Percentiles rank a stretch among this genome's conserved stretches.
phyloP scores from a whole-genome alignment of 2,113 vertebrate genomes.

The Rhea pennata region DNA sequence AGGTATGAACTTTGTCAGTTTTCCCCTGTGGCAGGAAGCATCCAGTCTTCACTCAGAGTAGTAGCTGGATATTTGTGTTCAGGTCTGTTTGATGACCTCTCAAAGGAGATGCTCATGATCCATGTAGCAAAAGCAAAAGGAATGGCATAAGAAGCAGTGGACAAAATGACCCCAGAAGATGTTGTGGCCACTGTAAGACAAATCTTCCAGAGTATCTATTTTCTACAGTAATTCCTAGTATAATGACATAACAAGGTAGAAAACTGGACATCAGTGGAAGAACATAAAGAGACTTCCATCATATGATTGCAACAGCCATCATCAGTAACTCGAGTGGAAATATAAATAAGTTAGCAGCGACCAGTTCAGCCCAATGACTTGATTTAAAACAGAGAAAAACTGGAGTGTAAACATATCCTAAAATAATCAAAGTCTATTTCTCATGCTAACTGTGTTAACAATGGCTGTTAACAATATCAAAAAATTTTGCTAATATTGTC shows the following conservation, averaged over 20 bases:
- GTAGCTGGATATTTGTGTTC: not conserved
- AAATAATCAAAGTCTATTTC: not conserved
- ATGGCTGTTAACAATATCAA: not conserved
- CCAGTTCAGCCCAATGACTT: not conserved
- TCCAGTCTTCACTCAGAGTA: not conserved
- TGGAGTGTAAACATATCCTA: not conserved
- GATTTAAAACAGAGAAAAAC: not conserved
- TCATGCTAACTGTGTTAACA: not conserved
- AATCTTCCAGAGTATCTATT: not conserved
- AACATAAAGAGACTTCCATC: not conserved
- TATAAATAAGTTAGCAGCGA: not conserved
- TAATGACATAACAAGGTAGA: not conserved
- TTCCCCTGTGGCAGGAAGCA: not conserved
- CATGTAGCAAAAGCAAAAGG: not conserved
- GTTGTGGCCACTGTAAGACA: not conserved
- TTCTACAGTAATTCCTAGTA: not conserved
- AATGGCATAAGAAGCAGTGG: rapidly evolving
- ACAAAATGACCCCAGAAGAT: not conserved
- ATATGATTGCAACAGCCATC: not conserved
- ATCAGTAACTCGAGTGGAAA: not conserved
- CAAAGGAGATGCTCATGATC: not conserved
- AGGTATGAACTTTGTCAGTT: not conserved
- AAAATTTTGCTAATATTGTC: not conserved
- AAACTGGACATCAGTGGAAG: not conserved
- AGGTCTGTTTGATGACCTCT: not conserved